phyloP scores from a whole-genome alignment of 2,113 vertebrate genomes.

The Martes martes region DNA sequence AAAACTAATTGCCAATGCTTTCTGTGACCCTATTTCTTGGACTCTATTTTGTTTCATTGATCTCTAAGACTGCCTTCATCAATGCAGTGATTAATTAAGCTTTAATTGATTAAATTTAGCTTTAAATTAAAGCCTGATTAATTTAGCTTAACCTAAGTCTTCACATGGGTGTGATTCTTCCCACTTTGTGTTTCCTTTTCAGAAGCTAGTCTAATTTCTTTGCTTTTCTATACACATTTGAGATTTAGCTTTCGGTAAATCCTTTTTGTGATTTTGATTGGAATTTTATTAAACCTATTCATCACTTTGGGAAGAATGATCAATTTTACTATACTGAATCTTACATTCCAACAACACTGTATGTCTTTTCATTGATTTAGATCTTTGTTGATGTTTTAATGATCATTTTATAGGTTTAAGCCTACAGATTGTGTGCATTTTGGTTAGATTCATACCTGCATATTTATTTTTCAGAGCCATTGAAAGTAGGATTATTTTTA shows the following conservation, averaged over 20 bases:
- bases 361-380: neutral
- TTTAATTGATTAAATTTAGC: neutral
- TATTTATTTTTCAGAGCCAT: neutral
- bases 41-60: neutral
- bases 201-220: neutral
- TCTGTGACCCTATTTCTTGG: neutral
- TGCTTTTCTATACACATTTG: neutral
- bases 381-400: neutral
- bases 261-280: neutral
- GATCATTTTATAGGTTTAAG: neutral
- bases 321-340: neutral
- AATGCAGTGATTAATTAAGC: neutral
- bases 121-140: neutral
- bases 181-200: neutral
- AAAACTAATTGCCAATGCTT: neutral
- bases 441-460: neutral
- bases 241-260: neutral
- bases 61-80: neutral
- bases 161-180: neutral
- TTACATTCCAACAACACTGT: neutral
- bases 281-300: neutral
- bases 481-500: neutral
- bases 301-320: neutral
- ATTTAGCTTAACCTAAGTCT: neutral
- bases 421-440: neutral